Evolutionary conservation across 2,888 invertebrate genomes (phyloP).

Genomic region (Strigamia crassipes): DNA sequence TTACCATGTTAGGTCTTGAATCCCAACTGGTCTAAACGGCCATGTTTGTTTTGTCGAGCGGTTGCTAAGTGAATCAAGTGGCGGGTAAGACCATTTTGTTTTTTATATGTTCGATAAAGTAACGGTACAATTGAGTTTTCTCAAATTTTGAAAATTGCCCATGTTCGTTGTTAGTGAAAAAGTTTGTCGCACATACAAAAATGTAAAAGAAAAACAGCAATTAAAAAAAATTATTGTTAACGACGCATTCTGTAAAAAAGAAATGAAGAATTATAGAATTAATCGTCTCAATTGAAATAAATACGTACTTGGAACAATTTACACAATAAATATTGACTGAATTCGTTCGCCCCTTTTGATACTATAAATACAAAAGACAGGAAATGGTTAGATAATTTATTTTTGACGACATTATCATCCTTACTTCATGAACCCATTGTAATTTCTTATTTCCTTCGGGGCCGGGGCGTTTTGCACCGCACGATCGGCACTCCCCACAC

Average conservation of each 20-base stretch:
- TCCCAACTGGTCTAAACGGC: too few species aligned
- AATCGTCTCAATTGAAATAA: background rate
- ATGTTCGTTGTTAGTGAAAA: background rate
- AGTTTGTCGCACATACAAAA: background rate
- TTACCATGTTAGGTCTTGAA: background rate
- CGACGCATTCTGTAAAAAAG: background rate
- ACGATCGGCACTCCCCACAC: constrained; percentile 70
- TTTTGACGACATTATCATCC: too few species aligned
- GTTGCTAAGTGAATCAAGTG: too few species aligned
- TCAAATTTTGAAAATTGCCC: too few species aligned
- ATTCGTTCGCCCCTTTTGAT: background rate
- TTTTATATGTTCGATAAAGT: too few species aligned
- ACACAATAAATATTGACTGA: constrained; percentile 7
- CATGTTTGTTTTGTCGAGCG: too few species aligned
- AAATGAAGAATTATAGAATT: background rate
- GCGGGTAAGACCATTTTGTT: too few species aligned
- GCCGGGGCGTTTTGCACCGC: constrained; percentile 62
- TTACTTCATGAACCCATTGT: constrained; percentile 64
- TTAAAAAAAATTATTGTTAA: background rate
- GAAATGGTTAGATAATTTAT: background rate
- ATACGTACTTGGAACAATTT: background rate
- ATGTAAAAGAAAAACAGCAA: background rate
- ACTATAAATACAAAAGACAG: background rate
- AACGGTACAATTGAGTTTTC: too few species aligned
- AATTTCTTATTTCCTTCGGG: constrained; percentile 56